Conservation (phyloP, 2,113 vertebrate genomes). For the Dinomys branickii region DNA sequence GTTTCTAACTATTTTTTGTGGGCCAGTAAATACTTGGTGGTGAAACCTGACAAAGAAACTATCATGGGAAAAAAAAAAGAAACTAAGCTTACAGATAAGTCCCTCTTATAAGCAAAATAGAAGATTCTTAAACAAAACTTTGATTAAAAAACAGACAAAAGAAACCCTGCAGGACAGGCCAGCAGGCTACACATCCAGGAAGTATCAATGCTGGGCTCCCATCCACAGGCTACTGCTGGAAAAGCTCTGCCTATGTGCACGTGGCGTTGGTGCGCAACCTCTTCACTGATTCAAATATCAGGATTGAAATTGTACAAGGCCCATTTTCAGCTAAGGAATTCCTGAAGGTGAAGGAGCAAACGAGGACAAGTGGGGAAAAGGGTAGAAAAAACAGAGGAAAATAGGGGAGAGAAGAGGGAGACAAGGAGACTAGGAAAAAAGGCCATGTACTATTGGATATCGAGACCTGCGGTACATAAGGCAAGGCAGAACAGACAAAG, state of each 20-base stretch:
- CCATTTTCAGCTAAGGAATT: background rate
- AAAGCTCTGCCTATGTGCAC: background rate
- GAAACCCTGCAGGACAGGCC: background rate
- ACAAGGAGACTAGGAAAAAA: background rate
- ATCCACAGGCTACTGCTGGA: background rate
- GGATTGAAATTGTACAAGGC: background rate
- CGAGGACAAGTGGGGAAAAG: background rate
- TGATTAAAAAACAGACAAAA: background rate
- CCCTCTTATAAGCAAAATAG: background rate
- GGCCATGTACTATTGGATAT: background rate
- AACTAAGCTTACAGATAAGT: background rate
- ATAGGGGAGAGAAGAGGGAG: background rate
- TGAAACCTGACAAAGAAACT: background rate
- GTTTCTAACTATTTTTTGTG: background rate
- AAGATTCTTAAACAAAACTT: background rate
- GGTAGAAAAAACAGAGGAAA: too few species aligned
- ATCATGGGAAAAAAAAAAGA: background rate
- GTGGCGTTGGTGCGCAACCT: background rate
- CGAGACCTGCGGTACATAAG: background rate
- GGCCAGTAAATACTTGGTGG: background rate
- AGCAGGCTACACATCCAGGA: background rate
- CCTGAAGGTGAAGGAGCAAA: background rate
- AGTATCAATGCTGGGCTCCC: background rate
- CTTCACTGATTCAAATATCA: background rate
- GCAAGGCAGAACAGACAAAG: background rate